phyloP scores from a whole-genome alignment of 2,797 vertebrate species.

The Hoplostethus atlanticus region DNA sequence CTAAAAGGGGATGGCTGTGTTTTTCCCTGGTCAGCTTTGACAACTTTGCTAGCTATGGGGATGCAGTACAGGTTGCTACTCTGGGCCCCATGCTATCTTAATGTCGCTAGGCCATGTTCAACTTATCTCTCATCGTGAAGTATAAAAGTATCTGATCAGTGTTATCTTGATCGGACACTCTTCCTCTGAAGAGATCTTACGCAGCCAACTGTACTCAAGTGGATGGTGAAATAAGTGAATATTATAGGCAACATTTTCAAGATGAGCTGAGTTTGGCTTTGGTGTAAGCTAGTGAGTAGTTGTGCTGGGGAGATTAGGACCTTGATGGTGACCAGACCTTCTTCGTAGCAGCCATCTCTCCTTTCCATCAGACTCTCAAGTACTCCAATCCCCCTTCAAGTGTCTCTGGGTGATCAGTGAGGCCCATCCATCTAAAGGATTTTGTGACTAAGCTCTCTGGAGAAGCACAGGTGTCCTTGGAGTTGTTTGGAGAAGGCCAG shows the following conservation, averaged over 20 bases:
- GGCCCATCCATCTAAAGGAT: conserved; percentile 34
- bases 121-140: neutral
- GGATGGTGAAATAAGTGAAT: neutral
- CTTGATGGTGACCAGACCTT: conserved; percentile 2
- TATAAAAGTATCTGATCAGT: neutral
- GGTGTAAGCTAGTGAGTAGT: neutral
- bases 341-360: conserved; percentile 13
- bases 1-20: neutral
- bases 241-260: neutral
- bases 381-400: conserved; percentile 18
- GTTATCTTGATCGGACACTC: neutral
- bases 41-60: neutral
- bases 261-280: neutral
- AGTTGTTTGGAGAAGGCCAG: conserved; percentile 63
- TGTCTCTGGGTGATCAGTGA: conserved; percentile 47
- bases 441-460: conserved; percentile 21
- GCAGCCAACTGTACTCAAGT: too few relatives aligned
- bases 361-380: conserved; percentile 43
- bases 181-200: too few relatives aligned
- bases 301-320: conserved; percentile 13
- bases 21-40: neutral
- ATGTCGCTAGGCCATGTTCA: too few relatives aligned
- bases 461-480: conserved; percentile 59
- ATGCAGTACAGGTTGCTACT: too few relatives aligned
- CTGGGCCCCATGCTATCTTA: too few relatives aligned